Percentiles rank a stretch among this genome's conserved stretches.
phyloP scores from a whole-genome alignment of 1,140 invertebrate genomes.

The Oryzaephilus surinamensis region DNA sequence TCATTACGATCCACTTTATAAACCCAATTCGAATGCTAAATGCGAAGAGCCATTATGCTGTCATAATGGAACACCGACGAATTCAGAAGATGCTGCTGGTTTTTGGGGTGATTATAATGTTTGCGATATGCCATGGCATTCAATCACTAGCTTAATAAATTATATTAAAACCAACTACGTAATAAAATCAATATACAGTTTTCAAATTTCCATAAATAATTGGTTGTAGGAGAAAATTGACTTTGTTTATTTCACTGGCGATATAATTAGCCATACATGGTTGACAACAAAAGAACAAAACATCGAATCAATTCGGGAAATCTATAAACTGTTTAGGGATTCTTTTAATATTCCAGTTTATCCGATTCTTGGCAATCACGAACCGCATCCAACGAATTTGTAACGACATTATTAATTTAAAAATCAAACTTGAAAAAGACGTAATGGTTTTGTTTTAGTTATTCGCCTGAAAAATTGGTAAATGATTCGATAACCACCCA shows the following conservation, averaged over 20 bases:
- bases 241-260: constrained; percentile 75
- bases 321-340: constrained; percentile 46
- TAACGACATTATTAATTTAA: constrained; percentile 36
- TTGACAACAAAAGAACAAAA: constrained; percentile 60
- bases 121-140: constrained; percentile 62
- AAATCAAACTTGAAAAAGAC: neutral
- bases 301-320: constrained; percentile 44
- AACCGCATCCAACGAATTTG: constrained; percentile 75
- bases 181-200: constrained; percentile 12
- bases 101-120: constrained; percentile 67
- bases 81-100: constrained; percentile 46
- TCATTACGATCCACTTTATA: constrained; percentile 69
- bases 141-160: constrained; percentile 49
- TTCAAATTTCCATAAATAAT: too few relatives aligned
- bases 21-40: constrained; percentile 48
- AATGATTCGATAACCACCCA: constrained; percentile 37
- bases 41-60: constrained; percentile 74
- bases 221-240: constrained; percentile 50
- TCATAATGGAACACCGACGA: constrained; percentile 34
- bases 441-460: constrained; percentile 12
- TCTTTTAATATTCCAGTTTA: constrained; percentile 57
- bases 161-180: constrained; percentile 45
- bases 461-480: constrained; percentile 9
- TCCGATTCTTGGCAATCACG: constrained; percentile 78
- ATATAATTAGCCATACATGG: constrained; percentile 78